Evolutionary conservation across 1,140 invertebrate species (phyloP), one percentile per base, ranked within the genome.

Genomic region (Diorhabda elongata): DNA sequence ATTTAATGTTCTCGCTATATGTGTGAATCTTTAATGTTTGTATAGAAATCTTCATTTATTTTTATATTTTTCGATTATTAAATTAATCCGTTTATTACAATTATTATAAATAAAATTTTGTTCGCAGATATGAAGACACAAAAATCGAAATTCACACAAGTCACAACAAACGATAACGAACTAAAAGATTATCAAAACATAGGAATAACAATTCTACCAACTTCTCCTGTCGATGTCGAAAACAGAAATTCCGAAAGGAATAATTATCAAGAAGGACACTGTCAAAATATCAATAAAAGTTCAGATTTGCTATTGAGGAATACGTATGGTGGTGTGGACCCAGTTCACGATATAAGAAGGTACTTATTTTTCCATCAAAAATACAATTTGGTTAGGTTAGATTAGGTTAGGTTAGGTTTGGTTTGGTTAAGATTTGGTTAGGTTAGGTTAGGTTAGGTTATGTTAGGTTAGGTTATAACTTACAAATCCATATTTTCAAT

Each of bases 71-170:
- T 8, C 52, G 7, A 56, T n/a, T 8, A 56, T 2, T 8, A 0
- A n/a, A 7, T 8, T 8, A 7, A 56, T 56, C 52, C 3, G 52
- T 8, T 7, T 2, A 8, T 56, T 3, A 8, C 7, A 8, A n/a
- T 7, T 56, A 2, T 8, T 8, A 7, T 56, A n/a, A 8, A 8
- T 56, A 56, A 2, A 8, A 56, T 60, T 65, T 64, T 65, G 64
- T 26, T 73, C 70, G 45, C 69, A 73, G 72, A 57, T 61, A 73
- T 73, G 72, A 73, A 71, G 69, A 69, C 67, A 47, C 69, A 71
- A 58, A 73, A 71, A 59, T 79, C 79, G 8, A 78, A 80, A 66
- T 80, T 78, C 67, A 79, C 77, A 26, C 79, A 80, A 69, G 79
- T 75, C 3, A 72, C 71, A 59, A 75, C 77, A 8, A 76, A 74